Base-by-base conservation (phyloP, 2,113 vertebrate species). In the Megatriorchis doriae region DNA sequence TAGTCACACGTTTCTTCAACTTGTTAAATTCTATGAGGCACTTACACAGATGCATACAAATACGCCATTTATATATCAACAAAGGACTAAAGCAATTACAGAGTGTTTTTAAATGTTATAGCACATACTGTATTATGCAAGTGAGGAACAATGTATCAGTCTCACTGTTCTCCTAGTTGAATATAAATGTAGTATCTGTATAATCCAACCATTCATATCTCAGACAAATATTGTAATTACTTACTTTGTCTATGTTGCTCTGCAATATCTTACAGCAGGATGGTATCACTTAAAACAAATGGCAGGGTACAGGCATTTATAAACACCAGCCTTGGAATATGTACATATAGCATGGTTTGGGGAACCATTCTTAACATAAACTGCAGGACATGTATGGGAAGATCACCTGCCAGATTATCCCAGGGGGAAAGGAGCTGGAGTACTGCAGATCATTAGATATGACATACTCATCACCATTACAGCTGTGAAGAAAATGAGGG, bases 101-200 rank as follows among this genome's bases (percentile, higher is more conserved):
- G 68, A 90, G 47, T 67, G 58, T 68, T 95, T 91, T 92, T 52
- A 70, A 72, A 80, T 81, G 66, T 73, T 93, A 65, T 11, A 40
- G 52, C 53, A 85, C 61, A 83, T 79, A 73, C 25, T 71, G 42
- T 72, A 85, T 94, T 94, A 80, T 77, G 58, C 48, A 90, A 92
- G 82, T 63, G 47, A 96, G 59, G 66, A 95, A 83, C 81, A 95
- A 94, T 94, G 55, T 65, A 97, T 70, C 84, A 95, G 72, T 85
- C 93, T 91, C 71, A 56, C 62, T 83, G n/a, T 83, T 88, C 70
- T 82, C 18, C 62, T 70, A 26, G 62, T 11, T 90, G 93, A 95
- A 94, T 91, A 78, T 42, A 90, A 94, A 90, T 62, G 32, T 27
- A 87, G 3, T 65, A 91, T 61, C 36, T 89, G 61, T 59, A 88